Evolutionary conservation across 1,140 invertebrate species (phyloP), one percentile per base, ranked within the genome.

Genomic region (Oryzaephilus surinamensis): DNA sequence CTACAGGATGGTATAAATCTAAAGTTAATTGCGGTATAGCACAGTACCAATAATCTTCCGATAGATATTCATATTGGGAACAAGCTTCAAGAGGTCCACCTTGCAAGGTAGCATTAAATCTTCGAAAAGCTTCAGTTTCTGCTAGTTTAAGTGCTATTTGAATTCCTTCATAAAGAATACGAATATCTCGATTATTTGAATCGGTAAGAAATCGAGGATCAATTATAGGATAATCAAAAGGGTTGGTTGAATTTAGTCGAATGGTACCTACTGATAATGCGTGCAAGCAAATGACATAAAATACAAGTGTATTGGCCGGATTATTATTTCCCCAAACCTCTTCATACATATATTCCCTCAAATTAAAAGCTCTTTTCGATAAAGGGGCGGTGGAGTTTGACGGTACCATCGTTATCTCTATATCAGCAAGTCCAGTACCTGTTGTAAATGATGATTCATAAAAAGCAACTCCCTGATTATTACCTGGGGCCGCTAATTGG

Each of bases 181-280:
- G 63, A 11, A 79, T 67, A 43, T 74, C 65, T 18, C 79, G 50
- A 46, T 85, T 81, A 54, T 82, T 59, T 3, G 66, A 59, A 58
- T 82, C 60, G 4, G 66, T 59, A 29, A 84, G 74, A 48, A 86
- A 88, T 41, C 84, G 84, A 1, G 86, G 76, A 50, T 87, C 72
- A 12, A 95, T 78, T 12, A 76, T 58, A 0, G 92, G 92, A 52
- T 83, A 77, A 15, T 76, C 70, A 31, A 72, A 72, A 1, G 85
- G 84, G 63, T 89, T 74, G 24, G 61, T 76, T 37, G 67, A 74
- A 38, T 69, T 65, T 2, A 91, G 62, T 10, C 71, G 69, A 16
- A 92, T 69, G 37, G 66, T 71, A 1, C 87, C 88, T 33, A 65
- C 70, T 17, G 81, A 84, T 60, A 81, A 77, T 2, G 87, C 85